Evolutionary conservation across 2,797 vertebrate species (phyloP).

Genomic region (Lerista edwardsae): DNA sequence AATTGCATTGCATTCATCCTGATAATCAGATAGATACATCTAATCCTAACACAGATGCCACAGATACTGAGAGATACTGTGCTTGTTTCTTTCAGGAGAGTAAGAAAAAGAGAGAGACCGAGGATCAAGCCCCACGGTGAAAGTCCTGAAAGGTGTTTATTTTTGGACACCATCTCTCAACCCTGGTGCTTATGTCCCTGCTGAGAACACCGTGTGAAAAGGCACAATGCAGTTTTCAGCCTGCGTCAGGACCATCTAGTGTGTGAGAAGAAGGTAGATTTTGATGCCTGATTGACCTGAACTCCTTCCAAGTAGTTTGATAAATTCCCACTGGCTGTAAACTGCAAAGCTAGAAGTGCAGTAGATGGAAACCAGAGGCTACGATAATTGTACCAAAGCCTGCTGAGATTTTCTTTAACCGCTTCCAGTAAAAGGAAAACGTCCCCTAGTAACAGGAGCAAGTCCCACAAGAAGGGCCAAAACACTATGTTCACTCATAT

Average conservation of each 20-base stretch:
- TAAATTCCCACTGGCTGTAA: conserved; percentile 83
- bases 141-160: conserved; percentile 65
- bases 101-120: conserved; percentile 31
- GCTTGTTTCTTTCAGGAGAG: conserved; percentile 33
- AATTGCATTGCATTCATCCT: conserved; percentile 33
- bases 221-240: conserved; percentile 62
- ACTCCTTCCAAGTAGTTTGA: conserved; percentile 72
- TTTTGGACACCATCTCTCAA: conserved; percentile 54
- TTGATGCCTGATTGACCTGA: conserved; percentile 69
- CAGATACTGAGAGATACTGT: background rate
- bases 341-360: conserved; percentile 84
- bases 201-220: conserved; percentile 58
- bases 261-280: conserved; percentile 56
- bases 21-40: conserved; percentile 21
- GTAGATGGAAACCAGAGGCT: conserved; percentile 85
- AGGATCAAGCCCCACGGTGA: conserved; percentile 30
- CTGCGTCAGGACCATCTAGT: conserved; percentile 47
- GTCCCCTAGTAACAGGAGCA: conserved; percentile 80
- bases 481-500: conserved; percentile 87
- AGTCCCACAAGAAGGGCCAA: conserved; percentile 84
- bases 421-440: conserved; percentile 87
- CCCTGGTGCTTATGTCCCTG: conserved; percentile 53
- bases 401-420: conserved; percentile 85
- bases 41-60: background rate
- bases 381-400: conserved; percentile 89